Conservation (phyloP, 2,113 vertebrate genomes). For the Stigmatopora nigra region DNA sequence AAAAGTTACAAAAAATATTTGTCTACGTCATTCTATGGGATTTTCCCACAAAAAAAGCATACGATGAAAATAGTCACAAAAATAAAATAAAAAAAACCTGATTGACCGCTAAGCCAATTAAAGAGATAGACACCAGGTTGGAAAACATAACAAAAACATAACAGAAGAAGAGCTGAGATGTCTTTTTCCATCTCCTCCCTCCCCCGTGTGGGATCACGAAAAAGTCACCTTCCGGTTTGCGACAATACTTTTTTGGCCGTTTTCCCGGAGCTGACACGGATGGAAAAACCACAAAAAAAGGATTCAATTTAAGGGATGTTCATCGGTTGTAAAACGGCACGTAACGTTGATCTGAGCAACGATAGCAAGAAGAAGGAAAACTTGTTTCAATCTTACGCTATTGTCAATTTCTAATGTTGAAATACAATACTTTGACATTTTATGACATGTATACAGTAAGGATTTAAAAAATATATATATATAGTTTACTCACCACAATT, state of each 20-base stretch:
- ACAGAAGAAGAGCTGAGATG: background rate
- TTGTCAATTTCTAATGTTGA: background rate
- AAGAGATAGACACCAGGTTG: background rate
- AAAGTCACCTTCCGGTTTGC: background rate
- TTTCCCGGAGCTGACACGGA: background rate
- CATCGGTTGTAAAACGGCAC: too few species aligned
- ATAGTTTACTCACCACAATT: too few species aligned
- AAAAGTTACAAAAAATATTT: too few species aligned
- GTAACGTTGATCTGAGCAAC: too few species aligned
- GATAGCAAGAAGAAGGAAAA: background rate
- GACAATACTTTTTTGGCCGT: background rate
- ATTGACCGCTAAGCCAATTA: too few species aligned
- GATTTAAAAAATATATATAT: too few species aligned
- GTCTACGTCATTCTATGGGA: too few species aligned
- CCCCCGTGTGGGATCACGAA: background rate
- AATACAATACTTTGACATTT: background rate
- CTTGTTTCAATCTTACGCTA: background rate
- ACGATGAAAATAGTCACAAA: too few species aligned
- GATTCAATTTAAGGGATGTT: background rate
- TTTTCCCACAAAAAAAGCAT: too few species aligned
- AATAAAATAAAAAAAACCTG: too few species aligned
- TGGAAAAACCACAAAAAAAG: background rate
- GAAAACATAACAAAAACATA: conserved; percentile 2
- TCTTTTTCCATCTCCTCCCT: background rate
- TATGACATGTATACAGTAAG: too few species aligned